Conservation (phyloP, 2,888 invertebrate species). For the Acrobasis suavella region DNA sequence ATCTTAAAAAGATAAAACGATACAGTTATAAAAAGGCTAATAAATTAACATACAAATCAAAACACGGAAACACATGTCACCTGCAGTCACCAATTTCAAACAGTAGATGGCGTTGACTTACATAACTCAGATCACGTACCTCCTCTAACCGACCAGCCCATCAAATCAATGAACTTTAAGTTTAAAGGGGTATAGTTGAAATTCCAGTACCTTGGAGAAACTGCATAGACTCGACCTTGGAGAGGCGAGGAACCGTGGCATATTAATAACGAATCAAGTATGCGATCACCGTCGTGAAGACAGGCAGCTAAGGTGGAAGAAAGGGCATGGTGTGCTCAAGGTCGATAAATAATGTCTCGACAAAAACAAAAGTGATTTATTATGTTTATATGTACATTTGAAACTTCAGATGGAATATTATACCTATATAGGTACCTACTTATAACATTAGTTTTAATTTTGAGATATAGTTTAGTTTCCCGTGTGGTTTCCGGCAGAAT, state of each 20-base stretch:
- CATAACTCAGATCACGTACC: slow-evolving; percentile 56
- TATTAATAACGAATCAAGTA: slow-evolving; percentile 75
- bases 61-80: slow-evolving; percentile 25
- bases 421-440: too few species aligned
- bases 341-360: neutral
- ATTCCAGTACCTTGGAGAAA: slow-evolving; percentile 4
- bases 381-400: too few species aligned
- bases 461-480: too few species aligned
- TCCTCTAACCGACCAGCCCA: neutral
- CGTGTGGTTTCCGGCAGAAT: too few species aligned
- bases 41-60: neutral
- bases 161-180: neutral
- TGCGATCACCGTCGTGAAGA: slow-evolving; percentile 76
- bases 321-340: slow-evolving; percentile 71
- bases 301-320: slow-evolving; percentile 75
- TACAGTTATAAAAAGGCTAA: slow-evolving; percentile 31
- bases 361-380: neutral
- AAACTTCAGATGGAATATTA: too few species aligned
- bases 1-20: too few species aligned
- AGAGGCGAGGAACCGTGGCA: slow-evolving; percentile 62
- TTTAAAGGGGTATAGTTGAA: neutral
- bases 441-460: too few species aligned
- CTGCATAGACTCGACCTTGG: slow-evolving; percentile 69
- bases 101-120: slow-evolving; percentile 54
- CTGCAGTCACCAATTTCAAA: slow-evolving; percentile 54